phyloP scores from a whole-genome alignment of 2,888 invertebrate genomes.

The Oscheius myriophilus region DNA sequence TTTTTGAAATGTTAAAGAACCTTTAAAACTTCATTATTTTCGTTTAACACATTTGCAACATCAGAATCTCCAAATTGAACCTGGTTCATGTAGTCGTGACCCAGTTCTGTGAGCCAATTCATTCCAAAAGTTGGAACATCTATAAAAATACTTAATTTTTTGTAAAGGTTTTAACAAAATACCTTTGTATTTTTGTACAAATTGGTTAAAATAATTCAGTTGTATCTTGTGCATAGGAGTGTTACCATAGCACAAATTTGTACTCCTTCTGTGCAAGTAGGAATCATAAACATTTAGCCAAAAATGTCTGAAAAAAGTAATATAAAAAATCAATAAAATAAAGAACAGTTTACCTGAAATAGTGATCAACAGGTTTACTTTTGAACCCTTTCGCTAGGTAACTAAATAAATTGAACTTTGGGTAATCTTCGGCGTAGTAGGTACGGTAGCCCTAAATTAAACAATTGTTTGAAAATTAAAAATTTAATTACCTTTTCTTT shows the following conservation, averaged over 20 bases:
- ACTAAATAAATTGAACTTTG: conserved; percentile 71
- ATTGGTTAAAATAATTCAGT: conserved; percentile 63
- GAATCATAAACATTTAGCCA: conserved; percentile 69
- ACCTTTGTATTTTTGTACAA: conserved; percentile 35
- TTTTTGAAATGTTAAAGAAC: neutral
- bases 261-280: conserved; percentile 61
- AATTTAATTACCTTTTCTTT: conserved; percentile 22
- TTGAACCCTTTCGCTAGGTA: conserved; percentile 71
- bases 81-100: conserved; percentile 73
- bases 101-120: conserved; percentile 70
- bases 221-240: conserved; percentile 64
- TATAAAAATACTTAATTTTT: conserved; percentile 12
- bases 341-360: conserved; percentile 70
- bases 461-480: neutral
- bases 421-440: conserved; percentile 72
- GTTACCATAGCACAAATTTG: conserved; percentile 64
- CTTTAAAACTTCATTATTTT: conserved; percentile 40
- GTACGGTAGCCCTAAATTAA: conserved; percentile 68
- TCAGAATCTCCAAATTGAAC: conserved; percentile 71
- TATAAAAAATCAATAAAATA: neutral
- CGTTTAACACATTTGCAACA: conserved; percentile 70
- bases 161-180: neutral
- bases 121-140: conserved; percentile 54
- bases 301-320: conserved; percentile 60
- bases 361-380: conserved; percentile 71